phyloP scores from a whole-genome alignment of 2,888 invertebrate species.

The Cerastis rubricosa region DNA sequence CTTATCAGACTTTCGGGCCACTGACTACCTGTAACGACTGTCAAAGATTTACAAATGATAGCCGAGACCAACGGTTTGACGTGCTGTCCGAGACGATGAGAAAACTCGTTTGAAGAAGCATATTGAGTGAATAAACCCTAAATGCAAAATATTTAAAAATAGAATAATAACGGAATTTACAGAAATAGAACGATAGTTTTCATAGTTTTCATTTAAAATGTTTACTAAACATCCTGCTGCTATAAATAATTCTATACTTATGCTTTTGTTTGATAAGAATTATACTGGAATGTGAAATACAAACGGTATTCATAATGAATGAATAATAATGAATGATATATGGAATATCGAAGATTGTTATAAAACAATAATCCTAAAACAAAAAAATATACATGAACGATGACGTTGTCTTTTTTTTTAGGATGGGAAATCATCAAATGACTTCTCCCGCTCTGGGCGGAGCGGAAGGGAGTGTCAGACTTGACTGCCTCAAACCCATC shows the following conservation, averaged over 20 bases:
- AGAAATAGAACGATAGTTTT: conserved; percentile 11
- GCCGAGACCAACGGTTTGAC: neutral
- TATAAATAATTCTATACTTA: no score
- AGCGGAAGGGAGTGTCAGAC: no score
- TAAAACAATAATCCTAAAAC: neutral
- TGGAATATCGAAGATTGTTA: neutral
- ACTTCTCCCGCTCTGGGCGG: no score
- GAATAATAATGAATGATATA: no score
- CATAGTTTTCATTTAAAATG: neutral
- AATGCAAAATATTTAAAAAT: neutral
- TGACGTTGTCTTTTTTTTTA: no score
- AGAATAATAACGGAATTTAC: neutral
- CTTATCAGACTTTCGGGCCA: neutral
- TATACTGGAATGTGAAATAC: neutral
- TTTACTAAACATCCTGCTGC: neutral
- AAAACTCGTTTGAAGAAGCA: neutral
- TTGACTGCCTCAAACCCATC: no score
- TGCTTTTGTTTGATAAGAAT: conserved; percentile 1
- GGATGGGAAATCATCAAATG: no score
- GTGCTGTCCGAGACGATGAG: neutral
- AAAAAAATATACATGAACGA: neutral
- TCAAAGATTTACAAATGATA: neutral
- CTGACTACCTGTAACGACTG: neutral
- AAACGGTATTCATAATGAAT: no score
- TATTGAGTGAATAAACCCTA: neutral